Percentiles rank a stretch among this genome's conserved stretches.
Evolutionary conservation across 2,797 vertebrate genomes (phyloP).

Genomic region (Novumbra hubbsi): DNA sequence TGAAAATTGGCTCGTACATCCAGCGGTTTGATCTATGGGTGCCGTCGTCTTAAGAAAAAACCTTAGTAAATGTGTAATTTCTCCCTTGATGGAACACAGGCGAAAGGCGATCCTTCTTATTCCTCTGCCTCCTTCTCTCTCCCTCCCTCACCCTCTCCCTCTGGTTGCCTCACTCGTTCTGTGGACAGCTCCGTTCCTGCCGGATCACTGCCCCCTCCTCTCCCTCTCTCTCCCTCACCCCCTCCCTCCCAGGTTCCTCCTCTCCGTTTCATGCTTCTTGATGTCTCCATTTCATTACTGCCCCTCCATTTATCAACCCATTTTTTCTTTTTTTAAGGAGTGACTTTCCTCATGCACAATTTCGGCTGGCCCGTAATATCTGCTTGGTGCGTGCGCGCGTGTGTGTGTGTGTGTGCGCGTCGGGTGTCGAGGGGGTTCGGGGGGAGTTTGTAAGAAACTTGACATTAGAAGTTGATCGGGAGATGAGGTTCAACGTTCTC

Average conservation of each 20-base stretch:
- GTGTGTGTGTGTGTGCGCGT: constrained; percentile 13
- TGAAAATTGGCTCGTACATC: constrained; percentile 99
- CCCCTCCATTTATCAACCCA: constrained; percentile 93
- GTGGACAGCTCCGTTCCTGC: constrained; percentile 68
- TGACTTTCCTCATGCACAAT: constrained; percentile 81
- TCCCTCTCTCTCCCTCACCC: constrained; percentile 65
- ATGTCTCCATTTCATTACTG: constrained; percentile 99
- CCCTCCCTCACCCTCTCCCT: constrained; percentile 72
- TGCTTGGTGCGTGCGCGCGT: constrained; percentile 40
- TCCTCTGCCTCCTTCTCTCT: constrained; percentile 56
- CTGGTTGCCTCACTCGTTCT: constrained; percentile 61
- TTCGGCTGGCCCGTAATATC: constrained; percentile 47
- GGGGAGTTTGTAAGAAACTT: background rate
- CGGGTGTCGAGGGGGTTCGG: constrained; percentile 47
- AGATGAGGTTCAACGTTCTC: background rate
- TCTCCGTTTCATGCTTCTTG: constrained; percentile 94
- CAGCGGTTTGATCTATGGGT: constrained; percentile 97
- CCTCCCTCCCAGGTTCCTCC: constrained; percentile 55
- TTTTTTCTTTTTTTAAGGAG: constrained; percentile 80
- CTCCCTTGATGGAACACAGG: constrained; percentile 99
- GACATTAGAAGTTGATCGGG: constrained; percentile 34
- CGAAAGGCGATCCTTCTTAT: constrained; percentile 96
- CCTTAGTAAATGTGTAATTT: constrained; percentile 99
- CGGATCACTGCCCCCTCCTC: constrained; percentile 60
- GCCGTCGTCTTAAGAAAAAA: constrained; percentile 99